Conservation (phyloP, 2,113 vertebrate genomes). For the Nyctereutes procyonoides region DNA sequence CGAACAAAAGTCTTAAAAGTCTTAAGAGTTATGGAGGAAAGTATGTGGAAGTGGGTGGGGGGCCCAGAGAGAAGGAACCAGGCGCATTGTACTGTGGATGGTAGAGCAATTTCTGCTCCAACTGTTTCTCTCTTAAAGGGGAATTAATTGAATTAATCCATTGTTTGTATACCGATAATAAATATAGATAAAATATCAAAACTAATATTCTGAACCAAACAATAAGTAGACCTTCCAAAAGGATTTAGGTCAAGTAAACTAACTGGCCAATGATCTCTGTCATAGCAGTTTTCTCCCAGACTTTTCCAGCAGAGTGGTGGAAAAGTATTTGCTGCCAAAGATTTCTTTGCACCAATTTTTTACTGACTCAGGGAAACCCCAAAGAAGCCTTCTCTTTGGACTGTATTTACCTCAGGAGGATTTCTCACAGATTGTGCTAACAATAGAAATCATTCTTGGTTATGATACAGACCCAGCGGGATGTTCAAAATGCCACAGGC, state of each 20-base stretch:
- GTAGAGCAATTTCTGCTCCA: neutral
- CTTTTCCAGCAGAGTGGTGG: neutral
- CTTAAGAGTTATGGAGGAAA: neutral
- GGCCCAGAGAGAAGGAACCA: rapidly evolving
- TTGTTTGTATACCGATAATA: neutral
- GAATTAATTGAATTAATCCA: neutral
- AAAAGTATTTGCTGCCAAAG: constrained; percentile 35
- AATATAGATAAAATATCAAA: neutral
- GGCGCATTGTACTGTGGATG: no score
- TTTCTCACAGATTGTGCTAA: constrained; percentile 68
- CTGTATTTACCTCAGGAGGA: constrained; percentile 2
- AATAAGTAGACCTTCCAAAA: neutral
- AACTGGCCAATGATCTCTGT: neutral
- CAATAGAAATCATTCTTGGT: constrained; percentile 71
- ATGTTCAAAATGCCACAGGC: constrained; percentile 56
- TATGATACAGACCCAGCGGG: constrained; percentile 62
- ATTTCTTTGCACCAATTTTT: constrained; percentile 11
- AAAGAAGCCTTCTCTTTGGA: constrained; percentile 11
- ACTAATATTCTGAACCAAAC: neutral
- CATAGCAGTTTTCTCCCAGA: neutral
- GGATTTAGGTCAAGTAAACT: neutral
- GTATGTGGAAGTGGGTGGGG: neutral
- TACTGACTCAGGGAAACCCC: constrained; percentile 65
- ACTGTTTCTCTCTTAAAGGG: neutral
- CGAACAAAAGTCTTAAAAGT: neutral